Base-by-base conservation (phyloP, 2,888 invertebrate genomes). In the Hyposoter dolosus region DNA sequence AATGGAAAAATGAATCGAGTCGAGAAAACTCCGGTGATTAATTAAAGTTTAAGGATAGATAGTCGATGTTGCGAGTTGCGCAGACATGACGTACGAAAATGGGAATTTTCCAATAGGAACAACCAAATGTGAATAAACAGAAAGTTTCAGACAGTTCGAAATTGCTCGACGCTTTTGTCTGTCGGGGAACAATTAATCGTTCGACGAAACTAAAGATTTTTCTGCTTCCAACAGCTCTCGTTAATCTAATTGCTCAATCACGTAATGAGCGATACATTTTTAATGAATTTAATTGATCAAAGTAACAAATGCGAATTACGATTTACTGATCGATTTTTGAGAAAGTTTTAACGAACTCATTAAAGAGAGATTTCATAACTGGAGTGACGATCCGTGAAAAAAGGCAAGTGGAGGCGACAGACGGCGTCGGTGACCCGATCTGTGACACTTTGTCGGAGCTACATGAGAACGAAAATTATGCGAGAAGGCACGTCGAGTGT, bases 401-500 rank as follows among this genome's bases (percentile, higher is more conserved):
- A 82, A 47, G 75, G 50, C 75, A 40, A 47, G 32, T 43, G 66
- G 72, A 72, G n/a, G 65, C 19, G 15, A 53, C 19, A 60, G 82
- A 47, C 47, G 77, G 79, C 65, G 85, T 83, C 56, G 80, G 32
- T 66, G 56, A 45, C 28, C 66, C 53, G 50, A 74, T 35, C 17
- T 50, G 85, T 71, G 82, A 85, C 85, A 77, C 76, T 80, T 83
- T 66, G 68, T 65, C 35, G 60, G 9, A 47, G 71, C 66, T 71
- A 66, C 28, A 77, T 60, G 83, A 80, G 80, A 65, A 77, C 47
- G 76, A 83, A 85, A 80, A 83, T 85, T 85, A 85, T 85, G 80
- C 85, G 80, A 83, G 80, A 50, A 83, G 80, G 85, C 80, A 79
- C 80, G 85, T 85, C 60, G 82, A 79, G 79, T 79, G 78, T 82